Evolutionary conservation across 2,888 invertebrate genomes (phyloP), one percentile per base, ranked within the genome.

Genomic region (Agelastica alni): DNA sequence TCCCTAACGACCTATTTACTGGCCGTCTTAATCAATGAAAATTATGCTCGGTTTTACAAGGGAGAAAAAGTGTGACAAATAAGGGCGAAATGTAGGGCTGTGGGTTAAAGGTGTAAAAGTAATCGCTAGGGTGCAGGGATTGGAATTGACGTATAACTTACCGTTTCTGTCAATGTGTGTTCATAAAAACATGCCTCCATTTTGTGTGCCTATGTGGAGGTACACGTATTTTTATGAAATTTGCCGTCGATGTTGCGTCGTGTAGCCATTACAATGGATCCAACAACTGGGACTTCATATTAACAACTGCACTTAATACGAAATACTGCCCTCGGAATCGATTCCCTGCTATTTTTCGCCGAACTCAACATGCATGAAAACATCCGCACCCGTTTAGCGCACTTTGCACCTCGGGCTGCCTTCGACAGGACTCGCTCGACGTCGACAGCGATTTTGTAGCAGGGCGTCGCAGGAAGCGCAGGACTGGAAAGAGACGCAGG

Each of bases 141-240:
- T n/a, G 9, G 2, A 17, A 44, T 6, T n/a, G 13, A 10, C 6
- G 18, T 9, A 31, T 5, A 31, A 71, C 74, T 72, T 71, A 76
- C 76, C 76, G 75, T 73, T 68, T 72, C 73, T 70, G 65, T 75
- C 70, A 72, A 70, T 69, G 74, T 69, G 71, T 70, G 68, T 71
- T 70, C 71, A 73, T 70, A 72, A 62, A 63, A 66, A 63, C 69
- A 68, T 68, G 67, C 68, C 67, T 68, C 68, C 69, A 69, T 68
- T 64, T 68, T 68, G 67, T 65, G 63, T 53, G 58, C 62, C 68
- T 69, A 63, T 65, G 59, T 60, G 60, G 53, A 60, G 63, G 58
- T 53, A 56, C 59, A 48, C 51, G 45, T 57, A 57, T 53, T 57
- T 47, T 37, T 58, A 61, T 51, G 51, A 58, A 53, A 58, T 60